Base-by-base conservation (phyloP, 2,113 vertebrate species). In the Pipa parva region DNA sequence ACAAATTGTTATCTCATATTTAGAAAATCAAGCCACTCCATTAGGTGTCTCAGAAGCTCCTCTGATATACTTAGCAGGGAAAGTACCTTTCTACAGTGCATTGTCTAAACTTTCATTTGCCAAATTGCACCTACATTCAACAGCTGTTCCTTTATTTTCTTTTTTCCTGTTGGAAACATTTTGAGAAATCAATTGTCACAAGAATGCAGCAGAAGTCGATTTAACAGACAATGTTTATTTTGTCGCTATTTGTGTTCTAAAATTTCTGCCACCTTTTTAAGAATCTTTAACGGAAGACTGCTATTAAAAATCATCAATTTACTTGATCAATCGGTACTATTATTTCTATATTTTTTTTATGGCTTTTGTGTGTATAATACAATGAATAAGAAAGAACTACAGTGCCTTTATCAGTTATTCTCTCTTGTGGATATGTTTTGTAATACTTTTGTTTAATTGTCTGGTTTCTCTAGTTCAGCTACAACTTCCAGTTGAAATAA, bases 141-240 rank as follows among this genome's bases (percentile, higher is more conserved):
- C 85, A 89, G 87, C 85, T 88, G 87, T 81, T 81, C 65, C 82
- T 84, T 88, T 87, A 88, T 85, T 81, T 83, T 76, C 39, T 18
- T 83, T 88, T 82, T 79, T 81, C 31, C 27, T 58, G 63, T 48
- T 59, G 42, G 59, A 59, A 68, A 59, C 31, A 51, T 28, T 75
- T 81, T 85, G 85, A 85, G 86, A 87, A 87, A 83, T 80, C 85
- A 85, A 67, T 73, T 77, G 83, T 80, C 84, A 81, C 82, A 83
- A 78, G 79, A 86, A 81, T 78, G 66, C 83, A 72, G 73, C 58
- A 67, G 85, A 84, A 88, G 87, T 89, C 87, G 88, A 83, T 81
- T 73, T 79, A 90, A 86, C 92, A 94, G 93, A 92, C 94, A 92
- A 91, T 92, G 92, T 95, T 94, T 94, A 92, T 91, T 91, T 93